phyloP scores from a whole-genome alignment of 2,113 vertebrate genomes.

The Ictidomys tridecemlineatus region DNA sequence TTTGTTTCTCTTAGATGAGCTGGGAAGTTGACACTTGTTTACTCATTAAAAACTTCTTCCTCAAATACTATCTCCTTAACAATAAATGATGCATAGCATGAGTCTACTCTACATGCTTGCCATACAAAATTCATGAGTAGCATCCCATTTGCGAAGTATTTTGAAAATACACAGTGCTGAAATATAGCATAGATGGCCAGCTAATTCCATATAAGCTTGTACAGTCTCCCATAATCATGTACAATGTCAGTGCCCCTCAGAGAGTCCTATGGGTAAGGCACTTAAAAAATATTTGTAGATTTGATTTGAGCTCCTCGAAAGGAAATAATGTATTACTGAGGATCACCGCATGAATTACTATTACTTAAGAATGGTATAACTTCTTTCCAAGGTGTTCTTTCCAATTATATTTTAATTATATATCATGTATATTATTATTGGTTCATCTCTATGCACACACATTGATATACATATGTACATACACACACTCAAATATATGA shows the following conservation, averaged over 20 bases:
- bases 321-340: background rate
- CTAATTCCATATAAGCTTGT: background rate
- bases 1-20: background rate
- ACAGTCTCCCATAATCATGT: background rate
- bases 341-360: slow-evolving; percentile 17
- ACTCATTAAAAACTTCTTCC: background rate
- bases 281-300: slow-evolving; percentile 34
- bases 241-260: background rate
- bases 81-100: background rate
- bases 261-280: background rate
- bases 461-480: background rate
- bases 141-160: background rate
- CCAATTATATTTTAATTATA: background rate
- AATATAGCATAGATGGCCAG: background rate
- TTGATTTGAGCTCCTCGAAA: slow-evolving; percentile 13
- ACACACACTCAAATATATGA: background rate
- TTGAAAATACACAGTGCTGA: background rate
- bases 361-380: background rate
- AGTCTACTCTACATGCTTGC: background rate
- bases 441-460: background rate
- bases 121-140: background rate
- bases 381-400: background rate
- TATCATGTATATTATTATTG: background rate
- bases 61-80: background rate
- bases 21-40: background rate